Evolutionary conservation across 1,140 invertebrate genomes (phyloP), one percentile per base, ranked within the genome.

Genomic region (Nasonia longicornis): DNA sequence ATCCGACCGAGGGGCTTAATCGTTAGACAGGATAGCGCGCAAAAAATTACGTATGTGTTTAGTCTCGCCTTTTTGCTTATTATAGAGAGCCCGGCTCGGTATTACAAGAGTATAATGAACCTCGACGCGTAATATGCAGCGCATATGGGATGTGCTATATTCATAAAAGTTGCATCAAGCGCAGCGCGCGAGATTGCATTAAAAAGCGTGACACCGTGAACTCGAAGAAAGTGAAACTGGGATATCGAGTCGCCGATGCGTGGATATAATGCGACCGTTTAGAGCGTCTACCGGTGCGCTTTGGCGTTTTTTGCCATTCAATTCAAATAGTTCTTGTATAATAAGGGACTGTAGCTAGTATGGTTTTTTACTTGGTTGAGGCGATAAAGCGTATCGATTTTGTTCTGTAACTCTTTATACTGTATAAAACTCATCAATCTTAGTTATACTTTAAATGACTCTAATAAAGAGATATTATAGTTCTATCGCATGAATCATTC

Each of bases 151-250:
- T 26, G 35, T 64, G 20, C 35, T 63, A 75, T 29, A 35, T 63
- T 38, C 26, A n/a, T n/a, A n/a, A 31, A 64, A 64, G 73, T 77
- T 77, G 63, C 75, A 77, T 77, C 75, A 66, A 77, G 20, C 58
- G 42, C 26, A 26, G 26, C 48, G 20, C 52, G 16, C 52, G 8
- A 42, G 63, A 77, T 77, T 77, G 35, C 58, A 66, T 48, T 76
- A 22, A 76, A 66, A 76, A 35, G 29, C 35, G 26, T 45, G 58
- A 77, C 58, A 66, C 22, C 20, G 10, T 64, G 42, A 77, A 45
- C 63, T n/a, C n/a, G 12, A 77, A 77, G 75, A 77, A 67, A 77
- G 75, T 77, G 75, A 77, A 77, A 77, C 35, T 66, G 22, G 42
- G 20, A 77, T 77, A 29, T 74, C 6, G 6, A 20, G 48, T 58